These are phyloP conservation scores for Zoanthus solanderi DNA, from an alignment of 92 coral and sea anemone genomes.

Conservation along the genomic window DNA sequence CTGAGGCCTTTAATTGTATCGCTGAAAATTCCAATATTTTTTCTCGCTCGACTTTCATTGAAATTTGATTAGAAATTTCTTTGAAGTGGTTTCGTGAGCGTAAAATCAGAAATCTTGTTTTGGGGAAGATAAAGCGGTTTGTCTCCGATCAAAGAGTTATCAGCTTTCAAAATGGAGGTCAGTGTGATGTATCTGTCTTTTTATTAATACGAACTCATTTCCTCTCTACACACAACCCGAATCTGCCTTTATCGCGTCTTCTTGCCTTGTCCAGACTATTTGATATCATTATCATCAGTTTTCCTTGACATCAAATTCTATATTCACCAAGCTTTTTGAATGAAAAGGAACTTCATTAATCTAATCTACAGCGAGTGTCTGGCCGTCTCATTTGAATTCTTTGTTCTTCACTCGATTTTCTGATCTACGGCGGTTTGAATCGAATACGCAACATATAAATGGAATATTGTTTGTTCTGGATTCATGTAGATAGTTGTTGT, in stretches of 20 bases:
- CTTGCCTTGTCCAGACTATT: too few relatives aligned
- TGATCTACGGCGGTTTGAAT: neutral
- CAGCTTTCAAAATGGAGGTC: slow-evolving; percentile 47
- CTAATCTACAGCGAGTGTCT: too few relatives aligned
- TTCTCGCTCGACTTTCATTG: neutral
- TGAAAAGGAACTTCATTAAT: too few relatives aligned
- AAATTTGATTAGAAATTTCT: neutral
- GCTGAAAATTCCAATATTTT: neutral
- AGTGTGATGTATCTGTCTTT: neutral
- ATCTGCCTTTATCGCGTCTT: too few relatives aligned
- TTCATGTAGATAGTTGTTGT: neutral
- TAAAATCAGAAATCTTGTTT: slow-evolving; percentile 8
- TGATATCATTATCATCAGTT: too few relatives aligned
- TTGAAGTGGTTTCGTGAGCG: neutral
- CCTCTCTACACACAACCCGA: neutral
- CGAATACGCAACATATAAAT: neutral
- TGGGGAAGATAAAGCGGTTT: slow-evolving; percentile 33
- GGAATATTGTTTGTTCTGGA: neutral
- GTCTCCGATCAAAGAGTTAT: slow-evolving; percentile 6
- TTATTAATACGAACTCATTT: neutral
- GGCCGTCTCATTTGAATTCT: too few relatives aligned
- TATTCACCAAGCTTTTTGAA: too few relatives aligned
- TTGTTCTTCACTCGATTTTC: neutral
- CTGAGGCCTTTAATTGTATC: slow-evolving; percentile 23
- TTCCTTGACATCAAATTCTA: too few relatives aligned